phyloP scores from a whole-genome alignment of 2,797 vertebrate species.

The Bradypodion ventrale region DNA sequence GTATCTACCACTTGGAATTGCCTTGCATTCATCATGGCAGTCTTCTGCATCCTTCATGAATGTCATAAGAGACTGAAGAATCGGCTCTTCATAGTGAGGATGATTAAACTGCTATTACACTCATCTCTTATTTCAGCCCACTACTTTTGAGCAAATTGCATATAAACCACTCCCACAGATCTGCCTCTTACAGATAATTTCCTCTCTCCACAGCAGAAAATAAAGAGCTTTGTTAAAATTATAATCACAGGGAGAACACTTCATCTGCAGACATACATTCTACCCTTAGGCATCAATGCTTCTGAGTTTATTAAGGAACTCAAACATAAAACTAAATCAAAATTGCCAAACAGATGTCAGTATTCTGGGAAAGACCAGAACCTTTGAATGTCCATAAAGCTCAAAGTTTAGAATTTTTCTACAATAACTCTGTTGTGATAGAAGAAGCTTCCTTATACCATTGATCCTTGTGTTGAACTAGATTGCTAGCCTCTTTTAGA shows the following conservation, averaged over 20 bases:
- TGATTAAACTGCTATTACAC: conserved; percentile 74
- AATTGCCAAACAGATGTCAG: not conserved
- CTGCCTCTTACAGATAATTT: conserved; percentile 13
- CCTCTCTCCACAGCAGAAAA: conserved; percentile 20
- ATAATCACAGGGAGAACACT: not conserved
- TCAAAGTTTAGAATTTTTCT: not conserved
- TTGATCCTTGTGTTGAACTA: not conserved
- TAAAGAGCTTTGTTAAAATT: not conserved
- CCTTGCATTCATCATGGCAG: conserved; percentile 72
- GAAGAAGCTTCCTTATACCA: no score
- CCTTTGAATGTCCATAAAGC: not conserved
- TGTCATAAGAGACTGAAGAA: conserved; percentile 76
- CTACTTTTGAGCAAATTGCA: conserved; percentile 56
- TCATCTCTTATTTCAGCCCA: conserved; percentile 61
- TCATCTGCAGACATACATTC: not conserved
- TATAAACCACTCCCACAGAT: not conserved
- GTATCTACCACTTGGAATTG: conserved; percentile 71
- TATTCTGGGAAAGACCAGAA: not conserved
- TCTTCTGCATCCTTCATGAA: conserved; percentile 78
- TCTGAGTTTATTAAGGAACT: not conserved
- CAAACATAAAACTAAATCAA: not conserved
- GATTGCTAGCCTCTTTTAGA: not conserved
- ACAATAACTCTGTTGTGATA: no score
- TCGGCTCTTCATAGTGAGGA: conserved; percentile 71
- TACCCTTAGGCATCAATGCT: not conserved